Evolutionary conservation across 92 coral and sea anemone genomes (phyloP).

Genomic region (Phymanthus crucifer): DNA sequence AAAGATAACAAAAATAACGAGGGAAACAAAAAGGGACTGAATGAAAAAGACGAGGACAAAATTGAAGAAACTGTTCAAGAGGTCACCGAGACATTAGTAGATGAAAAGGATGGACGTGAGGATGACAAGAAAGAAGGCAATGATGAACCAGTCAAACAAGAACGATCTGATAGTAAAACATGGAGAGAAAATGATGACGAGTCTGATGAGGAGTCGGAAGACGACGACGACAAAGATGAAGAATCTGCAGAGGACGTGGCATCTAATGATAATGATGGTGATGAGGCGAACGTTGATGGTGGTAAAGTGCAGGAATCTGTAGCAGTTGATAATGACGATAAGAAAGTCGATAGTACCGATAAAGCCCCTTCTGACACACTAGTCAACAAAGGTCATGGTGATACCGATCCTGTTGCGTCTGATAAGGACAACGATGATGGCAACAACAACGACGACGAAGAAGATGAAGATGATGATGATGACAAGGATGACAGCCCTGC

Average conservation of each 20-base stretch:
- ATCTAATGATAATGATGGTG: slow-evolving; percentile 9
- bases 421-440: neutral
- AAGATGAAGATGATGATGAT: neutral
- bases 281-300: neutral
- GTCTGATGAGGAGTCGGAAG: neutral
- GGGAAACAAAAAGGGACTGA: neutral
- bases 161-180: neutral
- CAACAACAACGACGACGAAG: neutral
- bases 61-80: slow-evolving; percentile 21
- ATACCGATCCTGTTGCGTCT: neutral
- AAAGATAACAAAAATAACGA: neutral
- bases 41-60: slow-evolving; percentile 8
- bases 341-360: neutral
- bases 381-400: neutral
- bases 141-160: neutral
- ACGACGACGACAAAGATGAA: slow-evolving; percentile 1
- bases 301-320: neutral
- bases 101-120: neutral
- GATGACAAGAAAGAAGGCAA: slow-evolving; percentile 11
- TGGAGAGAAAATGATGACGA: neutral
- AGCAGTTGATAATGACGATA: neutral
- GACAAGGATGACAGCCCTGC: neutral
- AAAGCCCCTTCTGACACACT: neutral
- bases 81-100: neutral
- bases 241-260: neutral